Base-by-base conservation (phyloP, 2,113 vertebrate species). In the Pyxicephalus adspersus region DNA sequence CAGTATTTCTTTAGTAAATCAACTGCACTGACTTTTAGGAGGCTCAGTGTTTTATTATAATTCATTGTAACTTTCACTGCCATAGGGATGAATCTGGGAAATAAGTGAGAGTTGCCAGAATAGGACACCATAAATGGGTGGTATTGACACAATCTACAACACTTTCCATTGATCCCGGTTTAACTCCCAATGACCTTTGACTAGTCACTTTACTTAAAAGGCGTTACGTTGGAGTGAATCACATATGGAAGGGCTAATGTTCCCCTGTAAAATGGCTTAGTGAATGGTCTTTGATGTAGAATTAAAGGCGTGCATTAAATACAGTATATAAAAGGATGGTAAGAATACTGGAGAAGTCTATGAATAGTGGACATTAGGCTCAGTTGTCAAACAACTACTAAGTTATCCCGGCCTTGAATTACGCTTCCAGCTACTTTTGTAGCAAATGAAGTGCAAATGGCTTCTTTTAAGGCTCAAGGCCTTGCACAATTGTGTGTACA, bases 381-480 rank as follows among this genome's bases (percentile, higher is more conserved):
- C 11, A 66, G 29, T 38, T 67, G n/a, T 34, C 38, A n/a, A 67
- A 15, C 34, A 16, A 25, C 34, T 23, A 13, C 65, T 38, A n/a
- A 34, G 2, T 20, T 20, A 34, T 66, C 7, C 29, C 34, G 64
- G 19, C 11, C n/a, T 20, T 67, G 65, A 70, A 70, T 80, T 61
- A 28, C 15, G 20, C 64, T 25, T 17, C 45, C 38, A 23, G 38
- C 50, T 70, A 80, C 54, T 17, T 61, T 28, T 50, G 64, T 70
- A 67, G 23, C 54, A 79, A 79, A 80, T 68, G 7, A 70, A 68
- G 77, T 61, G 38, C 77, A 80, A 80, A 23, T 70, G 77, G 54
- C 60, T 80, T 61, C 65, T 70, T 50, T 80, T 80, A 22, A 80
- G 55, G 52, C 54, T 16, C 6, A 28, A 19, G 18, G 23, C 54